These are phyloP conservation scores for Globicephala melas DNA, from an alignment of 2,113 vertebrate genomes.

Conservation along the genomic window DNA sequence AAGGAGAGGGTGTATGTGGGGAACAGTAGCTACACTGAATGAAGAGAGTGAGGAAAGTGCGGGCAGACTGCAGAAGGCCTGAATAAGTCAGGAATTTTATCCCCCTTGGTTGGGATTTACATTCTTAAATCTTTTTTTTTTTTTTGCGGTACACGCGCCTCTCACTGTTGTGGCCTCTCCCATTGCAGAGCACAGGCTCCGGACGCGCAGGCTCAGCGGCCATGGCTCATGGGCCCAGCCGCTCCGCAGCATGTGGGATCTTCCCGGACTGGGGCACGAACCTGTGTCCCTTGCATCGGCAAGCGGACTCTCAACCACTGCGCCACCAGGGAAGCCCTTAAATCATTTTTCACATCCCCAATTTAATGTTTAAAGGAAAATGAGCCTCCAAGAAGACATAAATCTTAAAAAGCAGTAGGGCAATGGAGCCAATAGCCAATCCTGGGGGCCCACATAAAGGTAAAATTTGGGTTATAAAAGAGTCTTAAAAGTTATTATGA, in stretches of 20 bases:
- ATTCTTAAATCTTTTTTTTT: not conserved
- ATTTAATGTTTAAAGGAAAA: constrained; percentile 6
- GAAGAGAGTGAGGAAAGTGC: not conserved
- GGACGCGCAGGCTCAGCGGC: too few relatives aligned
- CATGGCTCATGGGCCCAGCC: too few relatives aligned
- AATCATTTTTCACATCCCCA: not conserved
- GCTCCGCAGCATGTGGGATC: too few relatives aligned
- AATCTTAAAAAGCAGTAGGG: not conserved
- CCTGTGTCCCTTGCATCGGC: too few relatives aligned
- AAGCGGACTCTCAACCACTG: too few relatives aligned
- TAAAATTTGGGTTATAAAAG: constrained; percentile 9
- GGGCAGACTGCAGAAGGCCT: not conserved
- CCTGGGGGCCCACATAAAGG: not conserved
- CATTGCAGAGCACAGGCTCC: too few relatives aligned
- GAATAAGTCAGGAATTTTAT: not conserved
- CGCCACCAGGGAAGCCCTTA: not conserved
- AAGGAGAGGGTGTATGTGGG: not conserved
- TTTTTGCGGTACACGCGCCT: too few relatives aligned
- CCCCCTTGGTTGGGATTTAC: not conserved
- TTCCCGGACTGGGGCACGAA: too few relatives aligned
- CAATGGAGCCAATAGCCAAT: not conserved
- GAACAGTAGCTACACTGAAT: not conserved
- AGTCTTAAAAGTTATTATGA: not conserved
- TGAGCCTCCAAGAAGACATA: not conserved
- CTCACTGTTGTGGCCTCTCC: too few relatives aligned